Percentiles rank a stretch among this genome's conserved stretches.
Conservation (phyloP, 2,797 vertebrate species). For the Lepilemur ruficaudatus region DNA sequence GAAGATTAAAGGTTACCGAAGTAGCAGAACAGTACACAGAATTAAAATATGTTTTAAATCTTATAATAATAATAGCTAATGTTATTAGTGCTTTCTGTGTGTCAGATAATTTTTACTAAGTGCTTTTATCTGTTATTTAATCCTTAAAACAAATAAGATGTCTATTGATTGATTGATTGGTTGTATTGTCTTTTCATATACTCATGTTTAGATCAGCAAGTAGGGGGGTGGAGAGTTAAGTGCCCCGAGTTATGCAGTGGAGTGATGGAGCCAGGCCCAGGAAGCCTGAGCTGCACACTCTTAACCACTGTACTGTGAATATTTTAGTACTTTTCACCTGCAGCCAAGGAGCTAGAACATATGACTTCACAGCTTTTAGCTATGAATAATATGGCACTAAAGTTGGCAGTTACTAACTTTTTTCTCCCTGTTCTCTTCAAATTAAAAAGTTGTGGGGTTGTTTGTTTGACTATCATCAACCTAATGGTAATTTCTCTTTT, state of each 20-base stretch:
- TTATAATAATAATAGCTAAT: background rate
- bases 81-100: background rate
- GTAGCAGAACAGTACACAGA: background rate
- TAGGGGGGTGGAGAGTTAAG: background rate
- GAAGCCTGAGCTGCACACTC: background rate
- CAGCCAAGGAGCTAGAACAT: background rate
- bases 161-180: background rate
- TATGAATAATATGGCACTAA: background rate
- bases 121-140: constrained; percentile 14
- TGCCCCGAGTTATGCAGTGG: background rate
- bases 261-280: background rate
- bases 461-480: background rate
- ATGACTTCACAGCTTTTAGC: background rate
- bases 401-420: background rate
- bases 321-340: background rate
- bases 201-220: background rate
- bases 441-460: background rate
- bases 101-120: background rate
- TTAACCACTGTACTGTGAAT: background rate
- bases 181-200: background rate
- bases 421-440: background rate
- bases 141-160: background rate
- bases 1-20: background rate
- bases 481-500: constrained; percentile 59
- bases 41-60: background rate